A percentile compares a stretch with the other conserved stretches of the same genome.
Evolutionary conservation across 2,797 vertebrate species (phyloP).

Genomic region (Coluber constrictor): DNA sequence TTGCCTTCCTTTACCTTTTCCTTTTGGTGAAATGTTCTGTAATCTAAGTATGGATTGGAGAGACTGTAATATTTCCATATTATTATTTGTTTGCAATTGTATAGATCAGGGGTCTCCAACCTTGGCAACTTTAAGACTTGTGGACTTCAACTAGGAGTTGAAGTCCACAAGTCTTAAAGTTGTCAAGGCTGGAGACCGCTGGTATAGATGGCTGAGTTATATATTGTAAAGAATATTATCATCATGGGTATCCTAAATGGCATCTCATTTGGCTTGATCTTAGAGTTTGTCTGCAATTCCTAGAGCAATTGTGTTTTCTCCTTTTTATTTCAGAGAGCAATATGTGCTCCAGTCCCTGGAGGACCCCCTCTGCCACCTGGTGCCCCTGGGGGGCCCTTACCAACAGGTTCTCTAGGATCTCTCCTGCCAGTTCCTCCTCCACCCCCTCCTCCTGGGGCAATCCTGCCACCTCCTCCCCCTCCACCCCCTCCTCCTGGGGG

Average conservation of each 20-base stretch:
- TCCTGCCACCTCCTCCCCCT: constrained; percentile 71
- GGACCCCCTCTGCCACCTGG: constrained; percentile 77
- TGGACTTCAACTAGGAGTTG: too few species aligned
- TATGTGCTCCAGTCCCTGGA: constrained; percentile 69
- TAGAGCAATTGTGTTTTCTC: constrained; percentile 31
- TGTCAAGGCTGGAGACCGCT: too few species aligned
- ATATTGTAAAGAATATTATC: not conserved
- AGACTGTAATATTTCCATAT: not conserved
- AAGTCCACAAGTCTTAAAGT: too few species aligned
- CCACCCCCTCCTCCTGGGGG: constrained; percentile 80
- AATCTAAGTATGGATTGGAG: not conserved
- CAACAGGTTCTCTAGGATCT: constrained; percentile 72
- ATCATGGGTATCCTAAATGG: not conserved
- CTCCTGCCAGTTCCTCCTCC: constrained; percentile 78
- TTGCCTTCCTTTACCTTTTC: not conserved
- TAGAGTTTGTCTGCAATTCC: not conserved
- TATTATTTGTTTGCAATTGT: not conserved
- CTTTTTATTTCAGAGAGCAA: constrained; percentile 65
- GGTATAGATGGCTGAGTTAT: not conserved
- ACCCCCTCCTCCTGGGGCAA: constrained; percentile 59
- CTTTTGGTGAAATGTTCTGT: not conserved
- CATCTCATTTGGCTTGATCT: not conserved
- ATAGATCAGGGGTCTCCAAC: too few species aligned
- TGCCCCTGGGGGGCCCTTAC: constrained; percentile 75
- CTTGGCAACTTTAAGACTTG: too few species aligned